A percentile compares a stretch with the other conserved stretches of the same genome.
Conservation (phyloP, 2,113 vertebrate species). For the Ondatra zibethicus region DNA sequence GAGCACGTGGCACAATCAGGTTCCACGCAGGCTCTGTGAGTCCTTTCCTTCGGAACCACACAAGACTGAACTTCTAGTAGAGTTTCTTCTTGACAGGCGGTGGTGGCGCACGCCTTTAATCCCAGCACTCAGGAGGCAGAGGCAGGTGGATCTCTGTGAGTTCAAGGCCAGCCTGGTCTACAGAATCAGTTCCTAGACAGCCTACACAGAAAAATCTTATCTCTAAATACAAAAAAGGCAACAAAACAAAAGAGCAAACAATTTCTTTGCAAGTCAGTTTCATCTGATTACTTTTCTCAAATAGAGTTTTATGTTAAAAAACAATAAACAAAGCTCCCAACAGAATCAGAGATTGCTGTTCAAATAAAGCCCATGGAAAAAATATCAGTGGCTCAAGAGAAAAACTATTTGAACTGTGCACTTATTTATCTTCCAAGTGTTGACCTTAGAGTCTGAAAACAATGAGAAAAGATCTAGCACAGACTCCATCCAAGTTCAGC, state of each 20-base stretch:
- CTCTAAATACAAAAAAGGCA: background rate
- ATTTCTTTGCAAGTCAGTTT: background rate
- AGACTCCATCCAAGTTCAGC: background rate
- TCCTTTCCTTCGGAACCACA: background rate
- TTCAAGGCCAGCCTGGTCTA: background rate
- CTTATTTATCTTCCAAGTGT: background rate
- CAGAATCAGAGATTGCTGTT: background rate
- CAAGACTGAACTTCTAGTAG: background rate
- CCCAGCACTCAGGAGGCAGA: background rate
- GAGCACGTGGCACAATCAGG: accelerated
- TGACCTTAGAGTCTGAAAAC: background rate
- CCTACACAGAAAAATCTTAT: background rate
- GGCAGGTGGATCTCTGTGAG: background rate
- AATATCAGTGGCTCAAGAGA: background rate
- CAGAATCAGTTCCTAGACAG: background rate
- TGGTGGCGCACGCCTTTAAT: background rate
- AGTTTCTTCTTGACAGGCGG: background rate
- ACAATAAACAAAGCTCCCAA: background rate
- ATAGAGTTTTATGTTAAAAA: background rate
- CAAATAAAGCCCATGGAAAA: background rate
- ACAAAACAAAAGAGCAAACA: background rate
- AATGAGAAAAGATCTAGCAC: background rate
- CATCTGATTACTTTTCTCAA: slow-evolving; percentile 22
- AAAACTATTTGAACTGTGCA: background rate
- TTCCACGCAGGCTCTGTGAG: background rate